Base-by-base conservation (phyloP, 2,797 vertebrate species). In the Trachurus trachurus region DNA sequence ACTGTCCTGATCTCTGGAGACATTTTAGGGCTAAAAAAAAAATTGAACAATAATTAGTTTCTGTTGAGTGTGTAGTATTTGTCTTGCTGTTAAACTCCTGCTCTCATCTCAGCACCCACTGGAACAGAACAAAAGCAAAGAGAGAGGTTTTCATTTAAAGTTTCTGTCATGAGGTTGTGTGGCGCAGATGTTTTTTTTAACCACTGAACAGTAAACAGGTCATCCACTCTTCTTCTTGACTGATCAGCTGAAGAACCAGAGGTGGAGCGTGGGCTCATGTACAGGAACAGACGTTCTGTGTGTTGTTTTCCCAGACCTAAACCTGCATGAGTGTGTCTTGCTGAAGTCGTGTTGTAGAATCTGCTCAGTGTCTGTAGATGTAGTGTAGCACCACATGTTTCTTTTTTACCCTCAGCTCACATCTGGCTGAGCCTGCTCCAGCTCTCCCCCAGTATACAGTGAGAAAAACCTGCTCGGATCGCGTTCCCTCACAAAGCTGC, bases 291-390 rank as follows among this genome's bases (percentile, higher is more conserved):
- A 66, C 47, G 39, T 82, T 82, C 66, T 80, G 61, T 88, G 87
- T 74, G 69, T 84, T 84, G 83, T 89, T 91, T 85, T 86, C 72
- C 72, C 81, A 68, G 82, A 90, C 88, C 87, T 79, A 86, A 85
- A 83, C 80, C 82, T 95, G 93, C 95, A 96, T 95, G 94, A 93
- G 87, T 68, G 74, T 92, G 80, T 84, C 88, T 87, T 94, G 87
- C 85, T 92, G 72, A 80, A 77, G 72, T 83, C 82, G 82, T 84
- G 72, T 90, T 80, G 82, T 90, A 82, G 82, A 87, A 81, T 75
- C 78, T 66, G 74, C 81, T 84, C 81, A n/a, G 76, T 85, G 89
- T 87, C 77, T 50, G 71, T 82, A 83, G 76, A 87, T 56, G 77
- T 72, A 81, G 80, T 59, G 9, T 59, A 81, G 71, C 80, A 82